Conservation (phyloP, 1,140 invertebrate species). For the Chrysopa pallens region DNA sequence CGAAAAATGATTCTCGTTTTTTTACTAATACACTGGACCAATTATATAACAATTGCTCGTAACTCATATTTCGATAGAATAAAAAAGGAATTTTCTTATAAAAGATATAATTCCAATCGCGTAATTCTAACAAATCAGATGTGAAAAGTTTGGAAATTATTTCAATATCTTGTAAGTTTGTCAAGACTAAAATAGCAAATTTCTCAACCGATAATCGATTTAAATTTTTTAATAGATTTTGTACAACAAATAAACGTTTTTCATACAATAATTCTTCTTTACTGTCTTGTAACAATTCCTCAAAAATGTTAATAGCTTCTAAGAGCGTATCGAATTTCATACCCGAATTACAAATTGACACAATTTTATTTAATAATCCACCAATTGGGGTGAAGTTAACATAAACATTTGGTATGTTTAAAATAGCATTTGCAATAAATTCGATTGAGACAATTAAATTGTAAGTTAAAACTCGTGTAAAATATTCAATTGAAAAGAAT, state of each 20-base stretch:
- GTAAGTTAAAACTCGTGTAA: constrained; percentile 33
- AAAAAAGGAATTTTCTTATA: constrained; percentile 36
- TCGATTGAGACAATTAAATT: constrained; percentile 37
- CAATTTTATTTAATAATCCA: constrained; percentile 37
- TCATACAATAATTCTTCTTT: constrained; percentile 9
- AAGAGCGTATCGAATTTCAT: too few species aligned
- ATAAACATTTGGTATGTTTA: constrained; percentile 16
- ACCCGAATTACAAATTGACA: constrained; percentile 28
- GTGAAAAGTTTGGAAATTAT: constrained; percentile 6
- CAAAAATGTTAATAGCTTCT: too few species aligned
- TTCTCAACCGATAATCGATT: constrained; percentile 24
- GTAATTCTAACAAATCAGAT: constrained; percentile 9
- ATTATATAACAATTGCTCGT: constrained; percentile 18
- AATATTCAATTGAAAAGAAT: constrained; percentile 36
- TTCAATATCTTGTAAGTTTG: constrained; percentile 4
- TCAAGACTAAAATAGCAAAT: constrained; percentile 23
- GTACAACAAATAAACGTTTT: constrained; percentile 11
- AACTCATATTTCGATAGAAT: constrained; percentile 19
- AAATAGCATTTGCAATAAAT: constrained; percentile 29
- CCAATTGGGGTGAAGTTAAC: constrained; percentile 27
- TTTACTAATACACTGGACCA: constrained; percentile 12
- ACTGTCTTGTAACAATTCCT: too few species aligned
- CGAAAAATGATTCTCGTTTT: too few species aligned
- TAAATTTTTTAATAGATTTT: constrained; percentile 22
- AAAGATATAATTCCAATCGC: constrained; percentile 31